phyloP scores from a whole-genome alignment of 2,888 invertebrate species.

The Synergus laeviventris region DNA sequence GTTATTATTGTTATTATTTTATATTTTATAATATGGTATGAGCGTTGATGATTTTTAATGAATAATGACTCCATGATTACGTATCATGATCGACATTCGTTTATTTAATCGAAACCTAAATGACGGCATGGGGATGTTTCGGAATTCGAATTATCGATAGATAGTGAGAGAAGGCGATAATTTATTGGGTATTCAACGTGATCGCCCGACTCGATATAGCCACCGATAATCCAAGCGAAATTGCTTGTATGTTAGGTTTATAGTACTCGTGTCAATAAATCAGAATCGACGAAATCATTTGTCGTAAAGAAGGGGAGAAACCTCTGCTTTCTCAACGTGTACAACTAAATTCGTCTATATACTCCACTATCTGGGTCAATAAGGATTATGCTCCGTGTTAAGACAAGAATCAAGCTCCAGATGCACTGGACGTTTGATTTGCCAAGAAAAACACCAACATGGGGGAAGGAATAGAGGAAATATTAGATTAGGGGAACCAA shows the following conservation, averaged over 20 bases:
- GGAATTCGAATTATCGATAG: not conserved
- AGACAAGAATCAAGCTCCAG: not conserved
- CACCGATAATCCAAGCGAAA: conserved; percentile 28
- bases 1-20: too few species aligned
- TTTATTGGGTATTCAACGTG: conserved; percentile 21
- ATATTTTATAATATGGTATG: not conserved
- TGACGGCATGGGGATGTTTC: not conserved
- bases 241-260: conserved; percentile 31
- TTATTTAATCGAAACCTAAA: conserved; percentile 8
- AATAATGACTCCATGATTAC: not conserved
- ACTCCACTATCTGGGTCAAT: not conserved
- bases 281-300: conserved; percentile 18
- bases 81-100: not conserved
- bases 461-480: not conserved
- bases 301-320: conserved; percentile 18
- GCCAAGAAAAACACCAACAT: not conserved
- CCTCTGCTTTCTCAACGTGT: conserved; percentile 11
- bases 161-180: conserved; percentile 20
- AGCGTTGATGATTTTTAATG: not conserved
- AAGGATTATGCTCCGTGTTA: conserved; percentile 22
- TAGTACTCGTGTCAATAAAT: not conserved
- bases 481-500: not conserved
- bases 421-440: not conserved
- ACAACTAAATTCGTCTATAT: conserved; percentile 21
- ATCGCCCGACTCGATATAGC: conserved; percentile 26